Evolutionary conservation across 2,888 invertebrate species (phyloP), one percentile per base, ranked within the genome.

Genomic region (Linnaemya vulpina): DNA sequence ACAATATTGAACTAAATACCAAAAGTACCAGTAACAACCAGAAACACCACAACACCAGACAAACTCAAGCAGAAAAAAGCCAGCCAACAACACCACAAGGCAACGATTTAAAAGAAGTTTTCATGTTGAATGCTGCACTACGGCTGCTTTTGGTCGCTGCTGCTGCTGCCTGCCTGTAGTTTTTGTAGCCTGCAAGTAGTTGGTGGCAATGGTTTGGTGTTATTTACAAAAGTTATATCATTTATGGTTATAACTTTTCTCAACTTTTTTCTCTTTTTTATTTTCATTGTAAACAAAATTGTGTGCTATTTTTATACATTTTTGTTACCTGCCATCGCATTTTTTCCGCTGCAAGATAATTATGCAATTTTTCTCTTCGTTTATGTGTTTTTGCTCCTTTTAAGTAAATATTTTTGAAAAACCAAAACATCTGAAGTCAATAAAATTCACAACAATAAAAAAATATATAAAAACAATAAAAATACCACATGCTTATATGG

Each of bases 1-100:
- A 79, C 65, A 85, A 73, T 82, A 82, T 75, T 85, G 82, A 82
- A 82, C 85, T 76, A 85, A 82, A 85, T 85, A 85, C 78, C 85
- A 78, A 85, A n/a, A 82, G 74, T 73, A 77, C 77, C 46, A 76
- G 51, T 55, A 73, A 74, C 30, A 78, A 53, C 58, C 67, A 60
- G 55, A 71, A 71, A 79, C 53, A 35, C 10, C 35, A 62, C 68
- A 43, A 22, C 51, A 43, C 46, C 65, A 53, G 49, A 53, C 30
- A 53, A 55, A 58, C 35, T 73, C 9, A 49, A 58, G 51, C 62
- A 76, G 13, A 30, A 53, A n/a, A 67, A 51, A 65, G 51, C 25
- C 17, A 22, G 7, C 60, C 13, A 53, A 1, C 53, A 67, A 68
- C n/a, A n/a, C 40, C 49, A 35, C 51, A 63, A 38, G 11, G 63